A percentile compares a stretch with the other conserved stretches of the same genome.
These are phyloP conservation scores for Drosophila sordidula DNA, from an alignment of 2,888 invertebrate genomes.

Conservation along the genomic window DNA sequence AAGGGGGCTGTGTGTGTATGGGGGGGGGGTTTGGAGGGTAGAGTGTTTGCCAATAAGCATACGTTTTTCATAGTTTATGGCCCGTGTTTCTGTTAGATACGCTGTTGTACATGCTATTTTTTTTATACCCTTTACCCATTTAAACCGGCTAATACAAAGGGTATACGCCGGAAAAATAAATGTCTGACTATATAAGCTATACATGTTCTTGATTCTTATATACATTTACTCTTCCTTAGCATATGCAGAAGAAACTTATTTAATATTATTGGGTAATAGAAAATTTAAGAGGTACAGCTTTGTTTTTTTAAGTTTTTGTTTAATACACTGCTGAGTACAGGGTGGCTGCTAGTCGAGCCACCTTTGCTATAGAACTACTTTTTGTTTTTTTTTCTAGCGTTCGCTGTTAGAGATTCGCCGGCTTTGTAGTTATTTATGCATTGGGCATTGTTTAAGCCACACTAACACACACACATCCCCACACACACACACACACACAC, in stretches of 20 bases:
- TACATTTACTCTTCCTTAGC: too few species aligned
- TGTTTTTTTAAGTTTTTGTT: too few species aligned
- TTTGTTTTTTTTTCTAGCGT: constrained; percentile 18
- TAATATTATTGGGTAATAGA: background rate
- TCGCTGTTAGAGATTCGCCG: constrained; percentile 55
- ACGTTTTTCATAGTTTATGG: constrained; percentile 78
- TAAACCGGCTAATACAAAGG: background rate
- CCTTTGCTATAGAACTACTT: background rate
- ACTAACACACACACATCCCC: constrained; percentile 33
- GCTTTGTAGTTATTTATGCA: constrained; percentile 73
- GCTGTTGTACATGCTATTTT: constrained; percentile 48
- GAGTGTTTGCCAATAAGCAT: constrained; percentile 52
- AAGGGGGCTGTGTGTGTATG: background rate
- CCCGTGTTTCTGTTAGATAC: constrained; percentile 79
- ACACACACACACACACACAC: constrained; percentile 15
- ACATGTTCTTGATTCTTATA: too few species aligned
- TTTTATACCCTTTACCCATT: constrained; percentile 8
- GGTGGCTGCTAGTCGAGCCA: too few species aligned
- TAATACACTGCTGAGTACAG: too few species aligned
- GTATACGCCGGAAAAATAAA: background rate
- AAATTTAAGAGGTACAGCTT: too few species aligned
- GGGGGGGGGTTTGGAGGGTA: background rate
- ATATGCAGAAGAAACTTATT: background rate
- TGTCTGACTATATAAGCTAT: background rate
- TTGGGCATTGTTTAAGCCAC: constrained; percentile 72